Conservation (phyloP, 2,888 invertebrate species). For the Tinea semifulvella region DNA sequence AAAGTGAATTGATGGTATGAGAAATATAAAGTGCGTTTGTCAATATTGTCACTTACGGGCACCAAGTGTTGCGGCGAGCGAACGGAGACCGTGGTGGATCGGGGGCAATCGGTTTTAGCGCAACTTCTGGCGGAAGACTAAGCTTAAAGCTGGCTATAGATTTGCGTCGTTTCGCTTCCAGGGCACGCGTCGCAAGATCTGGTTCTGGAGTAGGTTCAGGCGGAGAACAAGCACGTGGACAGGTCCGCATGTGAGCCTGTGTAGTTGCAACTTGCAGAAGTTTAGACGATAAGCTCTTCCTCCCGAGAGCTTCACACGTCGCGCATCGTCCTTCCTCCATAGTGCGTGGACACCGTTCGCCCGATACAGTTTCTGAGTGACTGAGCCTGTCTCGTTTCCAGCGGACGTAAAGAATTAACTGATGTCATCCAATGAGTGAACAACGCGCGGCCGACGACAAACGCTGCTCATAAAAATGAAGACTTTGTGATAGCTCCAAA, state of each 20-base stretch:
- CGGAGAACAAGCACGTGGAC: conserved; percentile 39
- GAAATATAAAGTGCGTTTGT: conserved; percentile 1
- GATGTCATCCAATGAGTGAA: conserved; percentile 61
- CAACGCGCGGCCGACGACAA: conserved; percentile 37
- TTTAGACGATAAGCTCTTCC: conserved; percentile 51
- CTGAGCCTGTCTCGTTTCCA: conserved; percentile 58
- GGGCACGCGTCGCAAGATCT: conserved; percentile 50
- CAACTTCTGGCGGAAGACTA: conserved; percentile 40
- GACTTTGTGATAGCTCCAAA: conserved; percentile 37
- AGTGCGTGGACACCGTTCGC: conserved; percentile 50
- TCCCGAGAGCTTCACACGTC: conserved; percentile 57
- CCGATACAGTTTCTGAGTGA: conserved; percentile 54
- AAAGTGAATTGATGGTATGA: background rate
- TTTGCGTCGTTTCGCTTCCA: conserved; percentile 57
- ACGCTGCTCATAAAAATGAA: conserved; percentile 48
- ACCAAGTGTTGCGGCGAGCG: conserved; percentile 62
- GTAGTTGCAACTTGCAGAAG: conserved; percentile 58
- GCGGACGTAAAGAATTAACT: conserved; percentile 61
- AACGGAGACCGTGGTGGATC: conserved; percentile 39
- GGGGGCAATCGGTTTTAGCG: conserved; percentile 33
- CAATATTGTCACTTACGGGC: conserved; percentile 46
- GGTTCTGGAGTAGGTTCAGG: conserved; percentile 41
- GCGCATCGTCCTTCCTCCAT: conserved; percentile 61
- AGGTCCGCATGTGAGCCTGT: conserved; percentile 59
- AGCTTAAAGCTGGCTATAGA: conserved; percentile 54